Base-by-base conservation (phyloP, 1,140 invertebrate genomes). In the Arctopsyche grandis region DNA sequence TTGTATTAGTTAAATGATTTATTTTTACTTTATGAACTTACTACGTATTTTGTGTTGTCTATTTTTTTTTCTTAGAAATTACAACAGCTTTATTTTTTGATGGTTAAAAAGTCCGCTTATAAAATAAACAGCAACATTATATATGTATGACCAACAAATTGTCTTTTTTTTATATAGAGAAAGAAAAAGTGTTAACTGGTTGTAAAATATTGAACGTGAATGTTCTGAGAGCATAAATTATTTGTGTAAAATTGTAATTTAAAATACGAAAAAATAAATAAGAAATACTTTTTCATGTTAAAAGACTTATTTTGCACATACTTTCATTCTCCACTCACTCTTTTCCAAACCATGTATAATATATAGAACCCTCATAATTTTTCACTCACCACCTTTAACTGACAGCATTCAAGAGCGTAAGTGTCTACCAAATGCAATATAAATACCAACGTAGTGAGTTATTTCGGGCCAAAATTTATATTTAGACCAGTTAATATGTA, bases 221-320 rank as follows among this genome's bases (percentile, higher is more conserved):
- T 46, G 38, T 71, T 71, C 44, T 38, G 71, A 74, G 44, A 74
- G 71, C 69, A 74, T 74, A 74, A 76, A 46, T 76, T 81, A 73
- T 78, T 71, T 77, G 73, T 81, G 80, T 81, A 81, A 81, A 78
- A 60, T 81, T 81, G 80, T 81, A 81, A 81, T 79, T 75, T 77
- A 77, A 75, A 76, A 79, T 79, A 81, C 74, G 77, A 81, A 81
- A 76, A 69, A 81, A 81, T 79, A 79, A 81, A 81, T 75, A 74
- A 75, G 75, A 81, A 79, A 69, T 81, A 81, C 73, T 81, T 81
- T 81, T 81, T 81, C 77, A 79, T 78, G 44, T 71, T 75, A 58
- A 44, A 69, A 12, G 66, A 19, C 10, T 19, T 66, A 14, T 66
- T 66, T 74, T 52, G 52, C 5, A 73, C n/a, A n/a, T n/a, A n/a